Base-by-base conservation (phyloP, 1,140 invertebrate species). In the Drosophila grimshawi region DNA sequence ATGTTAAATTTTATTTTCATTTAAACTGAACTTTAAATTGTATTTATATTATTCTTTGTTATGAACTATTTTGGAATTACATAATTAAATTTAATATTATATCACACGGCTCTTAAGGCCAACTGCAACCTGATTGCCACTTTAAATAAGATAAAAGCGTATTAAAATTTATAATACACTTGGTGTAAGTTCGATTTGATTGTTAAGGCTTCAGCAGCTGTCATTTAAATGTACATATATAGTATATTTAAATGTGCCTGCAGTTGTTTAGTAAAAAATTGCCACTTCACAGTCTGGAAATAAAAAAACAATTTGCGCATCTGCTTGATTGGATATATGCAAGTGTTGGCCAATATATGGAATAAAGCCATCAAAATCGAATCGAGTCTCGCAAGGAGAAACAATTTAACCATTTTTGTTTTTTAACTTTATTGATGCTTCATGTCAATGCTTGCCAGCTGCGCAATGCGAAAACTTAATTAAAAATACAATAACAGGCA, bases 361-460 rank as follows among this genome's bases (percentile, higher is more conserved):
- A 78, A 88, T 86, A 65, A 86, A 86, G 83, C 79, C 82, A 82
- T 86, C 82, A 86, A 88, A 80, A 67, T 39, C 43, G 33, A 60
- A 64, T 56, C 77, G 78, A 43, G 37, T 37, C 67, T 10, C 72
- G 64, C 59, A 76, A 76, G 60, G 60, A 51, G 53, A 76, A 64
- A 46, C 66, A 70, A 59, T 76, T 70, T 52, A 41, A 61, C 32
- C 39, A 55, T 51, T 48, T 33, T 46, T 65, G 29, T 65, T 46
- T 63, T 79, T 79, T 76, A 86, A 83, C 80, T 86, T 86, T 86
- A 86, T 86, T 86, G 83, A 80, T 80, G 77, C 77, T 80, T 80
- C 59, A 80, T 80, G 77, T 80, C 77, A 76, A 80, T 70, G 19
- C 19, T 63, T 69, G 66, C 29, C 59, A 46, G 72, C 43, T 63